phyloP scores from a whole-genome alignment of 2,888 invertebrate genomes.

The Heliconius ethilla region DNA sequence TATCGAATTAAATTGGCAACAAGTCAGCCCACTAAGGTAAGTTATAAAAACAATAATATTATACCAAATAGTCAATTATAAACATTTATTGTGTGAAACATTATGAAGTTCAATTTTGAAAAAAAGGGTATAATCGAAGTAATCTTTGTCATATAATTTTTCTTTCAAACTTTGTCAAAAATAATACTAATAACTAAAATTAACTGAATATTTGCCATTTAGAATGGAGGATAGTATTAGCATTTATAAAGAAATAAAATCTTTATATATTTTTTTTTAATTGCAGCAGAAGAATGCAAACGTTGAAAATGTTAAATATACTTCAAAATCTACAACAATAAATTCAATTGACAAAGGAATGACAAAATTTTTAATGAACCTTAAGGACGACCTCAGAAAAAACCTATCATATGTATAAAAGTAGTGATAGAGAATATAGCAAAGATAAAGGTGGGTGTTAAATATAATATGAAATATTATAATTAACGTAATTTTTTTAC shows the following conservation, averaged over 20 bases:
- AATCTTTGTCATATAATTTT: too few species aligned
- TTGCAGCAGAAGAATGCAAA: background rate
- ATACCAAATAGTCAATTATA: background rate
- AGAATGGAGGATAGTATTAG: background rate
- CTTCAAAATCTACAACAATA: background rate
- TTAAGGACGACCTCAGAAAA: background rate
- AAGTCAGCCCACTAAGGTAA: background rate
- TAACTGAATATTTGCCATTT: background rate
- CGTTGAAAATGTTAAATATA: background rate
- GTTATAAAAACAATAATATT: background rate
- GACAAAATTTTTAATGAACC: background rate
- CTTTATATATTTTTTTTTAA: too few species aligned
- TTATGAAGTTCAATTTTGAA: background rate
- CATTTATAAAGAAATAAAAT: background rate
- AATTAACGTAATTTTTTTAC: background rate
- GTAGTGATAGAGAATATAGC: background rate
- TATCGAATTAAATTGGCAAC: constrained; percentile 8
- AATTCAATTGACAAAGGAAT: constrained; percentile 4
- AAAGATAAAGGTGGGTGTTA: constrained; percentile 9
- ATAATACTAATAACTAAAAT: too few species aligned
- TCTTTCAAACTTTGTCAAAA: too few species aligned
- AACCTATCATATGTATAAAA: background rate
- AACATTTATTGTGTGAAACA: background rate
- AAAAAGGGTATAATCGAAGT: background rate
- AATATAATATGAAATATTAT: background rate